Evolutionary conservation across 2,797 vertebrate genomes (phyloP).

Genomic region (Myotis myotis): DNA sequence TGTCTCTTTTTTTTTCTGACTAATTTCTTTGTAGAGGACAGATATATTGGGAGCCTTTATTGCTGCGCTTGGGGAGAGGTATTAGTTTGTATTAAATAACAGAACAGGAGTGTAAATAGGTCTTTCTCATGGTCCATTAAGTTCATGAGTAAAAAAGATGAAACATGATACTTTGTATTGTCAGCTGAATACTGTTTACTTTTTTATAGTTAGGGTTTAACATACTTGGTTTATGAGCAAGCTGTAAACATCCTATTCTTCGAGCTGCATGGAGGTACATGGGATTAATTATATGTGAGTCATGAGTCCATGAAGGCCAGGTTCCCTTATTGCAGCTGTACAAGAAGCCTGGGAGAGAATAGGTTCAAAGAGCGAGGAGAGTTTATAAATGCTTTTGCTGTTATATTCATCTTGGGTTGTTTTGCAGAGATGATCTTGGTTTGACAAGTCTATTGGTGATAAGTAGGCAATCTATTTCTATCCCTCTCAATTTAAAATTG

Average conservation of each 20-base stretch:
- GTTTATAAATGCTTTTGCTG: constrained; percentile 11
- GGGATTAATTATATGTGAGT: constrained; percentile 31
- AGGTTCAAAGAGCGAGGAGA: not conserved
- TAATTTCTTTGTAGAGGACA: not conserved
- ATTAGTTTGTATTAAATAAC: constrained; percentile 57
- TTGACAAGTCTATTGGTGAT: constrained; percentile 31
- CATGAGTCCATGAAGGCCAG: not conserved
- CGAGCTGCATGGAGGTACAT: not conserved
- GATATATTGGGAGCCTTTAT: not conserved
- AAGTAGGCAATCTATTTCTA: not conserved
- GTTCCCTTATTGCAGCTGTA: not conserved
- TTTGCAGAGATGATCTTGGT: constrained; percentile 33
- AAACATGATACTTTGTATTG: constrained; percentile 43
- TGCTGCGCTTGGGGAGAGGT: not conserved
- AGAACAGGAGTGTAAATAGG: constrained; percentile 53
- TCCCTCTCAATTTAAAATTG: constrained; percentile 17
- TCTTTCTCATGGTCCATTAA: constrained; percentile 50
- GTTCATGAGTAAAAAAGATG: constrained; percentile 57
- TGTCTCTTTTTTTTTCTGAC: not conserved
- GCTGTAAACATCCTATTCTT: not conserved
- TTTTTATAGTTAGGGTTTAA: constrained; percentile 40
- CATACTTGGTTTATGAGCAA: not conserved
- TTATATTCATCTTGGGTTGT: not conserved
- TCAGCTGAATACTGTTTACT: constrained; percentile 14
- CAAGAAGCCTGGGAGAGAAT: not conserved